These are phyloP conservation scores for Tiphia femorata DNA, from an alignment of 2,888 invertebrate species.

Conservation along the genomic window DNA sequence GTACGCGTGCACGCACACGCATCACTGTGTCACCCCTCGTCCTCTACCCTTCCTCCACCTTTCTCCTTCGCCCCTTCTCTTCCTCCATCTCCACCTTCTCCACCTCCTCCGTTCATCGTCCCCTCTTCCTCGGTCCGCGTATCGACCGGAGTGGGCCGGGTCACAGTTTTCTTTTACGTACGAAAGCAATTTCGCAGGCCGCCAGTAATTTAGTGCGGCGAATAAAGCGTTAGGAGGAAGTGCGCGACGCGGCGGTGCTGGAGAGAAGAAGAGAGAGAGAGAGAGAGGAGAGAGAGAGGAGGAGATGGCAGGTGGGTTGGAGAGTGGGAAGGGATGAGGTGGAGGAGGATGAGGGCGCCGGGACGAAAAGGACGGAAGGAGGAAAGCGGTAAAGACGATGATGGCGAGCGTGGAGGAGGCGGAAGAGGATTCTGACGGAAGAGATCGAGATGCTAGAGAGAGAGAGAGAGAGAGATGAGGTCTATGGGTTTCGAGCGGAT, in stretches of 20 bases:
- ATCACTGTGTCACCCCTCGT: no score
- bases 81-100: no score
- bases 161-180: conserved; percentile 52
- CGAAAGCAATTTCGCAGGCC: conserved; percentile 54
- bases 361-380: not conserved
- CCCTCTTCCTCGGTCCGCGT: conserved; percentile 33
- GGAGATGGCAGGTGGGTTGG: not conserved
- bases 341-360: conserved; percentile 4
- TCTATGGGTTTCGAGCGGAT: no score
- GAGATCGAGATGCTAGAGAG: no score
- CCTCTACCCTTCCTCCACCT: not conserved
- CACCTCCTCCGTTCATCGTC: conserved; percentile 15
- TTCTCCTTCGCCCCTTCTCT: no score
- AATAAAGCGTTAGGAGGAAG: conserved; percentile 38
- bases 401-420: no score
- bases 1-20: conserved; percentile 22
- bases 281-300: not conserved
- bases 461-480: not conserved
- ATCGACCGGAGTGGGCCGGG: conserved; percentile 38
- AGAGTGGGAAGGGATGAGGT: not conserved
- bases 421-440: no score
- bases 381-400: not conserved
- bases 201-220: conserved; percentile 54
- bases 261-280: not conserved
- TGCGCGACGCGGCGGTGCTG: not conserved